Base-by-base conservation (phyloP, 2,888 invertebrate genomes). In the Acrobasis repandana region DNA sequence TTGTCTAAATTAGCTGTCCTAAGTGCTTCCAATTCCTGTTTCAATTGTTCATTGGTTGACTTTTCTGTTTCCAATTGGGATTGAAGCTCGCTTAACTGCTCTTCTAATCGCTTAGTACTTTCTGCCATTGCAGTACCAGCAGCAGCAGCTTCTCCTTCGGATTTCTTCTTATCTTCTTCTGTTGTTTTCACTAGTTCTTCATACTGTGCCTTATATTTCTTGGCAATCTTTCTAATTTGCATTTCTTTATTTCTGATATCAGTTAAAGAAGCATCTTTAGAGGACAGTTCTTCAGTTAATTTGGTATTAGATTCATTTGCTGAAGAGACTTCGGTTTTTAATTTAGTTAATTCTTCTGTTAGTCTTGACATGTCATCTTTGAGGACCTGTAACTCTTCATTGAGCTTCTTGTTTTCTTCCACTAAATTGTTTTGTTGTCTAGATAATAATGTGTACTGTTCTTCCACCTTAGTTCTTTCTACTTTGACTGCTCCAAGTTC, bases 141-240 rank as follows among this genome's bases (percentile, higher is more conserved):
- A 38, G 92, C 93, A 33, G 93, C 93, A 3, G 85, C 85, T 67
- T 94, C 94, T 1, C 86, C 93, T 71, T 93, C 94, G 60, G 83
- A 84, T 67, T 91, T 93, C 66, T 93, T 93, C 72, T 94, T 94
- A 54, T 94, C 94, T 71, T 94, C 94, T 67, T 95, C 95, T 18
- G 94, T 87, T 15, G 94, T 93, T 79, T 95, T 96, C 0, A 93
- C 91, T 18, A 96, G 90, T 70, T 97, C 97, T 78, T 96, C 96
- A 79, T 94, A 97, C 70, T 96, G 96, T 10, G 94, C 95, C 84
- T 98, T 98, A 82, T 98, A 98, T 76, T 97, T 97, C 75, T 97
- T 96, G 8, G 98, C 98, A 69, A 98, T 97, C 82, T 97, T 97
- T 70, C 97, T 94, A 47, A 97, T 95, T 80, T 96, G 95, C 67